phyloP scores from a whole-genome alignment of 2,113 vertebrate genomes.

The Polypterus senegalus region DNA sequence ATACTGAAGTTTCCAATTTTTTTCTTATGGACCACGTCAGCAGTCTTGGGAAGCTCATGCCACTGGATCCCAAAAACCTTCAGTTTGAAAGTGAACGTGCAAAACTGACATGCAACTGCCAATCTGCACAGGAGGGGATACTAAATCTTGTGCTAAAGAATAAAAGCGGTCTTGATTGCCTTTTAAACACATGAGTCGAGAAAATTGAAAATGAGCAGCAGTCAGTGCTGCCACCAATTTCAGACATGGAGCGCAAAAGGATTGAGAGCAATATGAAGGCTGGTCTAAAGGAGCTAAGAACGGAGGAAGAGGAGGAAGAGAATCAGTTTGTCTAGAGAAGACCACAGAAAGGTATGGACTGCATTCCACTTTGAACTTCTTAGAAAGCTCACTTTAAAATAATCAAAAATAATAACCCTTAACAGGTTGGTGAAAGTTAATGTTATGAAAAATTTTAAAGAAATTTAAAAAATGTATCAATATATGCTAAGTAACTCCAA shows the following conservation, averaged over 20 bases:
- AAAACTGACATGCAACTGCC: neutral
- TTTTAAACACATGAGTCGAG: slow-evolving; percentile 16
- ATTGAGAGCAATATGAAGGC: neutral
- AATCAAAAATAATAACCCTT: too few species aligned
- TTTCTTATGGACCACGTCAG: slow-evolving; percentile 19
- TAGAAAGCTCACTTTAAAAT: too few species aligned
- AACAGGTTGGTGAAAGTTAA: too few species aligned
- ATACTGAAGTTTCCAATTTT: slow-evolving; percentile 12
- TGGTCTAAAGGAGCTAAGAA: slow-evolving; percentile 9
- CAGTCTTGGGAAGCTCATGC: slow-evolving; percentile 13
- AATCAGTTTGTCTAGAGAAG: slow-evolving; percentile 1
- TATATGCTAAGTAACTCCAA: too few species aligned
- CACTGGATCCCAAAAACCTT: neutral
- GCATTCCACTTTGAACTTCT: too few species aligned
- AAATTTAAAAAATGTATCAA: too few species aligned
- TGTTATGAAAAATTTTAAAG: too few species aligned
- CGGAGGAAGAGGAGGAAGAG: neutral
- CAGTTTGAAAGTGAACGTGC: neutral
- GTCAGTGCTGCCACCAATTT: slow-evolving; percentile 20
- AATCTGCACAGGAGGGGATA: neutral
- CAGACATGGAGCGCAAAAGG: slow-evolving; percentile 15
- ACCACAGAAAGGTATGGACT: too few species aligned
- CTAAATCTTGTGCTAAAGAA: slow-evolving; percentile 16
- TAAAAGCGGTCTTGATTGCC: slow-evolving; percentile 20
- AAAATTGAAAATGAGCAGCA: slow-evolving; percentile 22